Evolutionary conservation across 2,888 invertebrate species (phyloP), one percentile per base, ranked within the genome.

Genomic region (Junonia oenone): DNA sequence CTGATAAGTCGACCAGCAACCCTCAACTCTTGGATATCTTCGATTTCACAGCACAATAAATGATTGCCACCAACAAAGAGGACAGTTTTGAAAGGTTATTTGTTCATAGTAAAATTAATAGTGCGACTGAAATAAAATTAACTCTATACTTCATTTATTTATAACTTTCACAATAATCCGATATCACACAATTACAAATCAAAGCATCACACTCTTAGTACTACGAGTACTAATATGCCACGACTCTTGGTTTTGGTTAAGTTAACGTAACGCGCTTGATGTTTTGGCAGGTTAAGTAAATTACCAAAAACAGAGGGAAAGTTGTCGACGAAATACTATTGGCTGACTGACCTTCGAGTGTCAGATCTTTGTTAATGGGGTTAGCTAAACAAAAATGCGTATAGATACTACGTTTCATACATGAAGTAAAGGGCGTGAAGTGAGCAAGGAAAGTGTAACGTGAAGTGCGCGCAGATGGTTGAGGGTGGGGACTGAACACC

Each of bases 341-440:
- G 22, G 33, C 49, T 55, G 62, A 59, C 55, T 55, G 62, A 59
- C 58, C 56, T 61, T 57, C 45, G 53, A 52, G 57, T 55, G 57
- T 59, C 58, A 77, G 76, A 73, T 76, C 55, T 81, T 81, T 75
- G 76, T 79, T 82, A 83, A 81, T 83, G 79, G 73, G 72, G 75
- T 70, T 75, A 76, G 74, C 79, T 78, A 83, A 83, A 86, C 81
- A 84, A 81, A 78, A 80, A 64, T 65, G 72, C 74, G 78, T 84
- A 83, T 84, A 84, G 76, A 79, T 85, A 86, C 78, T 85, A 85
- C 75, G 81, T 75, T 82, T 83, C 85, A 86, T 86, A 84, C 79
- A 84, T 83, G 76, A 68, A 72, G 63, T 71, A 68, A 67, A 51
- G 45, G 53, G 38, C 66, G 76, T 83, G 85, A 88, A 87, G 84